Conservation (phyloP, 1,140 invertebrate genomes). For the Archegozetes longisetosus region DNA sequence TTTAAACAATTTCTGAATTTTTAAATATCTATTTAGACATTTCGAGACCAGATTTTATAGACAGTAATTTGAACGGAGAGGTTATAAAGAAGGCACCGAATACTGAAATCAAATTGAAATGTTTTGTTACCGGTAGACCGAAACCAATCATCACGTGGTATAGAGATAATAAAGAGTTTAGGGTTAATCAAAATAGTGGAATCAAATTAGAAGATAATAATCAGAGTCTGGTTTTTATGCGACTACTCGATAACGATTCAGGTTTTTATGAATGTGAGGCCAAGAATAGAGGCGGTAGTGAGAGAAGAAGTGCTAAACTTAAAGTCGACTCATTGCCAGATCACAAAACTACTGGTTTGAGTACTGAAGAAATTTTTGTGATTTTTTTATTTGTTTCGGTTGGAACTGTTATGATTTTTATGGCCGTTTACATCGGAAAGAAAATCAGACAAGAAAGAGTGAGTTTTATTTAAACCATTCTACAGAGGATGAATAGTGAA, state of each 20-base stretch:
- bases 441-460: conserved; percentile 16
- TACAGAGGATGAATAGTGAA: too few relatives aligned
- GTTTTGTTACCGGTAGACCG: conserved; percentile 19
- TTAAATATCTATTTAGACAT: conserved; percentile 7
- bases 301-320: conserved; percentile 7
- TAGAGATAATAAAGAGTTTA: conserved; percentile 16
- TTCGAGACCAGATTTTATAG: conserved; percentile 5
- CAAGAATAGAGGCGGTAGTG: conserved; percentile 16
- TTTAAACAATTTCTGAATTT: too few relatives aligned
- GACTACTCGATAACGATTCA: conserved; percentile 15
- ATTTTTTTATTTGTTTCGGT: conserved; percentile 14
- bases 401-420: conserved; percentile 13
- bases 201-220: conserved; percentile 12
- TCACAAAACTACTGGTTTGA: background rate
- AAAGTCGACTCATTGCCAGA: conserved; percentile 10
- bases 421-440: conserved; percentile 16
- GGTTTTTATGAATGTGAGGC: conserved; percentile 19
- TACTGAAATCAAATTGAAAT: conserved; percentile 19
- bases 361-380: conserved; percentile 1
- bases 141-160: conserved; percentile 20
- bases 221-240: conserved; percentile 15
- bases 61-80: conserved; percentile 20
- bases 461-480: too few relatives aligned
- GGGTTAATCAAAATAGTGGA: conserved; percentile 10
- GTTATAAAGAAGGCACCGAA: conserved; percentile 12